A percentile compares a stretch with the other conserved stretches of the same genome.
phyloP scores from a whole-genome alignment of 2,888 invertebrate species.

The Labia minor region DNA sequence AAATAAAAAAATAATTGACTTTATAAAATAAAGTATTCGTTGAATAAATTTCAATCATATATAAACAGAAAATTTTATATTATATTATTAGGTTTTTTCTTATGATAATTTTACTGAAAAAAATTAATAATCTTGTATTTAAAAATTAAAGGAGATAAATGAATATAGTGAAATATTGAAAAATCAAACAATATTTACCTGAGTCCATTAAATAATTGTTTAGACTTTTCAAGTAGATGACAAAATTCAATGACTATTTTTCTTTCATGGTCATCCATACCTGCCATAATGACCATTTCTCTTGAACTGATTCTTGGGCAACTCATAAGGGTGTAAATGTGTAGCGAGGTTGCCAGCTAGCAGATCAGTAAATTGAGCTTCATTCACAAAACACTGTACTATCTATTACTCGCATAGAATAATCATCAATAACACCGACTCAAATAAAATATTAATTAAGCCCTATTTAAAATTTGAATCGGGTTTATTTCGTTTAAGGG shows the following conservation, averaged over 20 bases:
- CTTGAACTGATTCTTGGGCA: conserved; percentile 19
- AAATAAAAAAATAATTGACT: no score
- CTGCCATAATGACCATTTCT: conserved; percentile 55
- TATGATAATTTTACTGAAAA: no score
- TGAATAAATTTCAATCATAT: no score
- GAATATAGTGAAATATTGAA: no score
- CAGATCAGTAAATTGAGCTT: neutral
- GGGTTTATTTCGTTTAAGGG: neutral
- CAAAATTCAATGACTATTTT: conserved; percentile 93
- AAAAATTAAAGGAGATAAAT: no score
- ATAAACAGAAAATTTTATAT: no score
- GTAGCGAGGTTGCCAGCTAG: neutral
- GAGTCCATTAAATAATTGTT: conserved; percentile 91
- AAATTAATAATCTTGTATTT: no score
- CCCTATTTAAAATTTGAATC: neutral
- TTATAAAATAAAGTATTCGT: no score
- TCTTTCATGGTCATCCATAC: conserved; percentile 75
- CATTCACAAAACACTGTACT: neutral
- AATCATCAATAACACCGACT: neutral
- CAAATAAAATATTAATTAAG: neutral
- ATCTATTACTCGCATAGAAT: neutral
- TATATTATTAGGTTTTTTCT: no score
- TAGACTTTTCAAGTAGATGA: conserved; percentile 90
- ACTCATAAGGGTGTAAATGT: neutral
- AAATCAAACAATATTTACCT: conserved; percentile 47